Evolutionary conservation across 2,113 vertebrate species (phyloP).

Genomic region (Perccottus glenii): DNA sequence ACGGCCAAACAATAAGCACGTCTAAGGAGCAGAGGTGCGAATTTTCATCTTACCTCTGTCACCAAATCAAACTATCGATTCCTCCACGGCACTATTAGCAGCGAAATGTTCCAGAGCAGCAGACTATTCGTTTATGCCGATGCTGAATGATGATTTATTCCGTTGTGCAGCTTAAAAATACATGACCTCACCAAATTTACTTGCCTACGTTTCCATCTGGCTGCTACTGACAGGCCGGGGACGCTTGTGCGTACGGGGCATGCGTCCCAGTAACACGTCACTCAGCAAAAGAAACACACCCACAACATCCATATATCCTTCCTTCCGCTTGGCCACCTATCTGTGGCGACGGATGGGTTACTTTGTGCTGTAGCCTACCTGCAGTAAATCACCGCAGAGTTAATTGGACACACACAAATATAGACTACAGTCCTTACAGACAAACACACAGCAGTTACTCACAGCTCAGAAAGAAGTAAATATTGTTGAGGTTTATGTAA

Average conservation of each 20-base stretch:
- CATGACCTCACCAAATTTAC: constrained; percentile 77
- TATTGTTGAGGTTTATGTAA: no score
- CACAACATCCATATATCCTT: constrained; percentile 45
- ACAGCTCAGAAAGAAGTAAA: background rate
- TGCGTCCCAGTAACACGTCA: constrained; percentile 76
- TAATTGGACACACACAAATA: constrained; percentile 4
- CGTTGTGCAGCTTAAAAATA: constrained; percentile 72
- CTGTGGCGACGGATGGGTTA: background rate
- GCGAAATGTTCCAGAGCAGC: constrained; percentile 29
- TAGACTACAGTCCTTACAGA: background rate
- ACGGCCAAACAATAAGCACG: constrained; percentile 78
- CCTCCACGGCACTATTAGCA: constrained; percentile 26
- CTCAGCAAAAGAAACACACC: constrained; percentile 69
- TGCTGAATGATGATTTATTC: constrained; percentile 59
- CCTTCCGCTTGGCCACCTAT: constrained; percentile 13
- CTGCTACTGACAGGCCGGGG: constrained; percentile 77
- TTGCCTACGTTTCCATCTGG: constrained; percentile 75
- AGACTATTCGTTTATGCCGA: constrained; percentile 38
- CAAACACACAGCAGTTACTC: background rate
- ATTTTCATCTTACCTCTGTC: constrained; percentile 74
- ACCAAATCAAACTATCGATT: constrained; percentile 35
- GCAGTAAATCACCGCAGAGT: constrained; percentile 4
- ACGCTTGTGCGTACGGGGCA: constrained; percentile 72
- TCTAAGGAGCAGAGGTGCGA: constrained; percentile 55
- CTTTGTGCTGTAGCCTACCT: background rate